A percentile compares a stretch with the other conserved stretches of the same genome.
Evolutionary conservation across 2,888 invertebrate genomes (phyloP).

Genomic region (Osmoderma eremita): DNA sequence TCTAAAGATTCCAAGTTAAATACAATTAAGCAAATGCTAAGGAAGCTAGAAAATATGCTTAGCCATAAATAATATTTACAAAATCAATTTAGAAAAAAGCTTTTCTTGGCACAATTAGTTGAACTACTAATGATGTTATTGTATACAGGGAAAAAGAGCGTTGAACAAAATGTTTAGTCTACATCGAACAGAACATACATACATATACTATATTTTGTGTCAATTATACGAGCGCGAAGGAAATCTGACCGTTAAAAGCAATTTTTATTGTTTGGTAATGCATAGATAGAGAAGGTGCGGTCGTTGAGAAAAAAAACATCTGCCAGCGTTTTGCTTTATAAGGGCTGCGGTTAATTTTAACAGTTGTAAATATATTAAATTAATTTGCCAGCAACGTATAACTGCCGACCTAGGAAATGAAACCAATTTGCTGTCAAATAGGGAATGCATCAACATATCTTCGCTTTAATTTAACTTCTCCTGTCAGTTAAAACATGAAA

Average conservation of each 20-base stretch:
- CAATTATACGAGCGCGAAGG: background rate
- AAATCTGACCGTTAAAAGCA: background rate
- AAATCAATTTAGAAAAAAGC: background rate
- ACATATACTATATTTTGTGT: background rate
- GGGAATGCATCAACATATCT: no score
- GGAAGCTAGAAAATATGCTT: no score
- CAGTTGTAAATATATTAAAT: slow-evolving; percentile 2
- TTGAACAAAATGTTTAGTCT: background rate
- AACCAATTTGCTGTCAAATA: background rate
- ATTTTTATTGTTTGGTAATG: slow-evolving; percentile 4
- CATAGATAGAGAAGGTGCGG: background rate
- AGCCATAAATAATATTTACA: background rate
- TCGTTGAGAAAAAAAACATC: no score
- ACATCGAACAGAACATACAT: background rate
- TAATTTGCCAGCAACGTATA: background rate
- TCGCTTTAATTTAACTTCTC: no score
- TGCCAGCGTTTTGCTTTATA: background rate
- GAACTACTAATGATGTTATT: background rate
- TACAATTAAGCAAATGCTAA: no score
- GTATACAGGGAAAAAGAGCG: background rate
- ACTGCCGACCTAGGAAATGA: background rate
- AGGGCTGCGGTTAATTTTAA: background rate
- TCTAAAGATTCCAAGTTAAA: no score
- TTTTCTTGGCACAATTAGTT: background rate
- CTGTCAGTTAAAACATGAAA: no score